These are phyloP conservation scores for Leptosomus discolor DNA, from an alignment of 2,113 vertebrate species.

Conservation along the genomic window DNA sequence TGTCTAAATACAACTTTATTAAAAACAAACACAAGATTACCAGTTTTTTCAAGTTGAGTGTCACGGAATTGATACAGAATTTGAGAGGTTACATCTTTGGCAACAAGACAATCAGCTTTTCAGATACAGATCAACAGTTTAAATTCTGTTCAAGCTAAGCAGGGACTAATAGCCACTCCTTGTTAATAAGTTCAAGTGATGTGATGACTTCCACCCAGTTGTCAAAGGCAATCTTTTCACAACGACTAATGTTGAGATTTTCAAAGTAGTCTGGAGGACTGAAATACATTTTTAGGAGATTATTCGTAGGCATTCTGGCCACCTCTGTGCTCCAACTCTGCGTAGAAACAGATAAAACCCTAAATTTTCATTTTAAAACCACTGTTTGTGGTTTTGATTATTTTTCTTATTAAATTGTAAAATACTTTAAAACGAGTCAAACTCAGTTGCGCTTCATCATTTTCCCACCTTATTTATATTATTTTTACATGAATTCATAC, in stretches of 20 bases:
- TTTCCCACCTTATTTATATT: background rate
- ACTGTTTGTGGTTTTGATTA: background rate
- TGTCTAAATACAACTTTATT: background rate
- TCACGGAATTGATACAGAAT: background rate
- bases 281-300: accelerated
- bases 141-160: background rate
- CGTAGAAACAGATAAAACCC: background rate
- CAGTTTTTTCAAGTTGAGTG: background rate
- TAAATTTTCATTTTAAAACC: background rate
- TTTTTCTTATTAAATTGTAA: background rate
- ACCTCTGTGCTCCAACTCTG: background rate
- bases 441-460: background rate
- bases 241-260: background rate
- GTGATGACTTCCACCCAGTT: background rate
- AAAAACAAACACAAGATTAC: background rate
- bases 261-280: background rate
- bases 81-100: background rate
- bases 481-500: background rate
- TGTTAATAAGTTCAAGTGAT: background rate
- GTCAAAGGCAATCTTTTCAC: background rate
- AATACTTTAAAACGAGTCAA: background rate
- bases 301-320: background rate
- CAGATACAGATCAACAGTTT: background rate
- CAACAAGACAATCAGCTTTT: background rate
- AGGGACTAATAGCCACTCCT: background rate